Conservation (phyloP, 2,113 vertebrate species). For the Macaca mulatta region DNA sequence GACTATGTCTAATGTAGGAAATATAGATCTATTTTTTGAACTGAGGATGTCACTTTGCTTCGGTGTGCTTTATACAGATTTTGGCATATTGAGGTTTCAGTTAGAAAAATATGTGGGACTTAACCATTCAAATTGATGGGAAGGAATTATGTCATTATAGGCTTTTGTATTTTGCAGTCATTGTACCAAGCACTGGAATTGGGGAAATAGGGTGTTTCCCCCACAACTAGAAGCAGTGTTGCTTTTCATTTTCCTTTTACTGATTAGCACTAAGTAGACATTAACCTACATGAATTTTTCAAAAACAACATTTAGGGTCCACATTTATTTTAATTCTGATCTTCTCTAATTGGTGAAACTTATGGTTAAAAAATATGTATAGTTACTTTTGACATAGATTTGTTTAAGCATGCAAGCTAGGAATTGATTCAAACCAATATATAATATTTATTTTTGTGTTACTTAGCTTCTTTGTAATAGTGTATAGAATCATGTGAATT, state of each 20-base stretch:
- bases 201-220: not conserved
- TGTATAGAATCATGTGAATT: not conserved
- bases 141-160: not conserved
- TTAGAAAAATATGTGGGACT: not conserved
- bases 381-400: slow-evolving; percentile 30
- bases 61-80: not conserved
- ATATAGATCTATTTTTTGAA: slow-evolving; percentile 12
- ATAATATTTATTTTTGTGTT: not conserved
- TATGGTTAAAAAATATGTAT: not conserved
- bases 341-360: slow-evolving; percentile 22
- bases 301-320: not conserved
- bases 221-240: not conserved
- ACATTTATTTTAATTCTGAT: slow-evolving; percentile 38
- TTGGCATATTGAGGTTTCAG: not conserved
- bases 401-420: slow-evolving; percentile 13
- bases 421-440: not conserved
- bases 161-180: not conserved
- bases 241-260: not conserved
- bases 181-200: not conserved
- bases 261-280: not conserved
- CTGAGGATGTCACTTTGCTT: not conserved
- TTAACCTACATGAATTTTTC: slow-evolving; percentile 4
- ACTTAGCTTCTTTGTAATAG: slow-evolving; percentile 10
- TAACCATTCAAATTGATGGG: not conserved
- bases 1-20: slow-evolving; percentile 31